These are phyloP conservation scores for Phaedon cochleariae DNA, from an alignment of 2,888 invertebrate species.

Conservation along the genomic window DNA sequence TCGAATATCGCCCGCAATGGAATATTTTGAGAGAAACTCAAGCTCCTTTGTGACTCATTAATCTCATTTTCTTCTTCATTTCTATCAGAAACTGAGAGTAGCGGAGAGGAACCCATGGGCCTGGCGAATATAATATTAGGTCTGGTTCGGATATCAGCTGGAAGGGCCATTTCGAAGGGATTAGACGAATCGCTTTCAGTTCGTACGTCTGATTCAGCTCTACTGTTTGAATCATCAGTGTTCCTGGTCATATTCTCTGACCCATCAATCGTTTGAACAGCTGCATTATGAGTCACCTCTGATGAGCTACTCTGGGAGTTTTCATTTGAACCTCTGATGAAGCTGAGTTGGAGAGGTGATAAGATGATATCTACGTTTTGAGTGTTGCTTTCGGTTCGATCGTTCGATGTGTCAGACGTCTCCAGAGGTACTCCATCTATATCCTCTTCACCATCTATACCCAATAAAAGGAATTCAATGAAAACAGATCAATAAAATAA, in stretches of 20 bases:
- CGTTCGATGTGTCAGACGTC: constrained; percentile 42
- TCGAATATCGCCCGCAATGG: constrained; percentile 45
- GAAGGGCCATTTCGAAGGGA: constrained; percentile 40
- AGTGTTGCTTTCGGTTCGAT: constrained; percentile 37
- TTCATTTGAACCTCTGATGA: constrained; percentile 37
- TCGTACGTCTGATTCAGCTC: constrained; percentile 44
- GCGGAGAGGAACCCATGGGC: constrained; percentile 26
- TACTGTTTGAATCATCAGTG: constrained; percentile 42
- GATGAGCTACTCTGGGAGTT: constrained; percentile 38
- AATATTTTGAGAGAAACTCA: constrained; percentile 24
- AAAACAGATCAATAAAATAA: background rate
- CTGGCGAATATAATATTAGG: constrained; percentile 31
- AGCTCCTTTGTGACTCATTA: constrained; percentile 28
- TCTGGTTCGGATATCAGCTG: constrained; percentile 32
- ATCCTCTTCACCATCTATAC: constrained; percentile 45
- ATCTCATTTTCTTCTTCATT: constrained; percentile 34
- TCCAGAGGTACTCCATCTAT: constrained; percentile 53
- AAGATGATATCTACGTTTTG: constrained; percentile 40
- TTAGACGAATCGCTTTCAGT: constrained; percentile 43
- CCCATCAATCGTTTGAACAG: constrained; percentile 40
- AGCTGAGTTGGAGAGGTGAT: constrained; percentile 41
- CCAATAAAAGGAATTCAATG: background rate
- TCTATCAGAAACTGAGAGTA: constrained; percentile 20
- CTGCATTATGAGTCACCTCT: constrained; percentile 41
- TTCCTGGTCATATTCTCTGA: constrained; percentile 37